Conservation (phyloP, 2,797 vertebrate species). For the Hydrolagus colliei region DNA sequence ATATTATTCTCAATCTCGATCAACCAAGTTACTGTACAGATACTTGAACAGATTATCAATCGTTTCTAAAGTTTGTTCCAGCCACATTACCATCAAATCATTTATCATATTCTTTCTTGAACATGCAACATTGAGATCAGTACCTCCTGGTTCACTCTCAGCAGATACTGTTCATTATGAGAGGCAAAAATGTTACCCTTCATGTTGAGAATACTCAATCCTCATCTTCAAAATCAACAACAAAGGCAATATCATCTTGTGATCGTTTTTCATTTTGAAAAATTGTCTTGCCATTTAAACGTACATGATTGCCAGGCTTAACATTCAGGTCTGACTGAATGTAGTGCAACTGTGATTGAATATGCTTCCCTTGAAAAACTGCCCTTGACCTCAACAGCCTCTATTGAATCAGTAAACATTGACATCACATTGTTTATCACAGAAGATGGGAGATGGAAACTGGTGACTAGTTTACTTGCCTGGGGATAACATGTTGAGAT, state of each 20-base stretch:
- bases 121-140: too few species aligned
- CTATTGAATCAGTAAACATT: slow-evolving; percentile 16
- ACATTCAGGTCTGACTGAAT: not conserved
- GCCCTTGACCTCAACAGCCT: not conserved
- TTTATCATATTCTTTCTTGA: too few species aligned
- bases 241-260: not conserved
- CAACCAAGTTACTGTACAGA: too few species aligned
- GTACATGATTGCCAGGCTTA: not conserved
- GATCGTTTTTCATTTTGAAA: not conserved
- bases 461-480: not conserved
- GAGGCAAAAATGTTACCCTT: too few species aligned
- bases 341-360: slow-evolving; percentile 4
- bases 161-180: too few species aligned
- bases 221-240: not conserved
- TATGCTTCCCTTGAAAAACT: not conserved
- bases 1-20: too few species aligned
- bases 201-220: not conserved
- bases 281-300: not conserved
- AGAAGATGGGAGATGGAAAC: not conserved
- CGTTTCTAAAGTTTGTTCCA: too few species aligned
- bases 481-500: not conserved
- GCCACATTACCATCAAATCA: too few species aligned
- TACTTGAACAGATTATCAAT: too few species aligned
- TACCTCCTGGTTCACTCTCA: too few species aligned
- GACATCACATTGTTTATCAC: slow-evolving; percentile 6